phyloP scores from a whole-genome alignment of 2,113 vertebrate genomes.

The Datnioides undecimradiatus region DNA sequence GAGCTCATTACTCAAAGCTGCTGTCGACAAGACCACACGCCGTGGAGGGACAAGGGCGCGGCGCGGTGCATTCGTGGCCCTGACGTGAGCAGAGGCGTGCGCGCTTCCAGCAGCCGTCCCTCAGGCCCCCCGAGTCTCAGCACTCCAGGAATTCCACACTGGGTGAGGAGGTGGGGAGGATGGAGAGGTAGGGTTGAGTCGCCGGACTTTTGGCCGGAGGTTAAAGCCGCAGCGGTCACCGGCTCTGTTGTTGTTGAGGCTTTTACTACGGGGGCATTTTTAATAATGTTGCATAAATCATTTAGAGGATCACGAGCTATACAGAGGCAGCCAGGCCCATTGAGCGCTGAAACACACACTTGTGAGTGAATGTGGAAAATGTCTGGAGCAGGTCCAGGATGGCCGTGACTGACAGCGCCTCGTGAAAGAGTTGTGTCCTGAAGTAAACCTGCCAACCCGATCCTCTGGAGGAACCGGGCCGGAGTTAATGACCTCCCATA shows the following conservation, averaged over 20 bases:
- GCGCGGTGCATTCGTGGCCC: background rate
- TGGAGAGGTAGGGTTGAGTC: background rate
- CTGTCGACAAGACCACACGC: conserved; percentile 66
- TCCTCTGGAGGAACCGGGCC: conserved; percentile 56
- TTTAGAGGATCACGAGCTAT: conserved; percentile 38
- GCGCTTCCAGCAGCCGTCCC: background rate
- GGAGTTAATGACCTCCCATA: conserved; percentile 77
- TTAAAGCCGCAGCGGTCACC: background rate
- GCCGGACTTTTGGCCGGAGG: background rate
- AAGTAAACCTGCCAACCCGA: conserved; percentile 72
- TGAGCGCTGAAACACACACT: conserved; percentile 58
- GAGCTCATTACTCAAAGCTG: conserved; percentile 74
- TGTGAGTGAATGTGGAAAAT: conserved; percentile 69
- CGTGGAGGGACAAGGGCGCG: conserved; percentile 26
- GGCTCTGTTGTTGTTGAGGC: conserved; percentile 7
- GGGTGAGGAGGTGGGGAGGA: conserved; percentile 2
- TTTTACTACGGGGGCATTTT: conserved; percentile 37
- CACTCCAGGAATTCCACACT: conserved; percentile 49
- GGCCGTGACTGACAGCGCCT: conserved; percentile 71
- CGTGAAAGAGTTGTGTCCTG: conserved; percentile 75
- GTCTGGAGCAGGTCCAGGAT: conserved; percentile 63
- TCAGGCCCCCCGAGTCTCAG: conserved; percentile 22
- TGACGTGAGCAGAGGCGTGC: conserved; percentile 5
- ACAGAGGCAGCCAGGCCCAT: conserved; percentile 38
- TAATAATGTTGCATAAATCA: conserved; percentile 55